Evolutionary conservation across 2,113 vertebrate species (phyloP), one percentile per base, ranked within the genome.

Genomic region (Zingel zingel): DNA sequence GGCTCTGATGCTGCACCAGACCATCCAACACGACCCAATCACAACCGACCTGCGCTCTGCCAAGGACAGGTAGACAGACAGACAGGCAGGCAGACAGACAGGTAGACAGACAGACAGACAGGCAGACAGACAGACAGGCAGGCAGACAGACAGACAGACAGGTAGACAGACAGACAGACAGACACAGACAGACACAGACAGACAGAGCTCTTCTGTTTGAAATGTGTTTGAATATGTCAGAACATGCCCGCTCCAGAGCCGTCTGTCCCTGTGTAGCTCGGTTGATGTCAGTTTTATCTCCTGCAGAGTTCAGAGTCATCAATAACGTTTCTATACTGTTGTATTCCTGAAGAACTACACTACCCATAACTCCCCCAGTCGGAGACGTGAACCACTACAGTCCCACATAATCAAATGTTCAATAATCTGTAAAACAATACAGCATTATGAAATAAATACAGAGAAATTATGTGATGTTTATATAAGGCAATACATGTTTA

Each of bases 1-100:
- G 87, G 97, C 97, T 53, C 94, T 98, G 53, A 98, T 98, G 97
- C 89, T 98, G 65, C 97, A 98, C 86, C 97, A 98, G 75, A 98
- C 97, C 15, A 98, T 98, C 75, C 97, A 98, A 58, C 97, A 98
- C 0, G 97, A 98, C 87, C 97, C 97, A 0, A 94, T 96, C 79
- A 96, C 97, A 45, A 96, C 97, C 0, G 97, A 98, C 90, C 95
- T 98, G 53, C 95, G 97, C 53, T 94, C 95, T 14, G 93, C 92
- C 88, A 97, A 96, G 13, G 97, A 97, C 76, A 94, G 96, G 87
- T 97, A 96, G 72, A 79, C 67, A 19, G 64, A 6, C 18, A 50
- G 71, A 2, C 1, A 33, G 67, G 43, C 15, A 36, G 36, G 50
- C 15, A 69, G 58, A 3, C 1, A 51, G 45, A 5, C 7, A 27